These are phyloP conservation scores for Tychaedon coryphoeus DNA, from an alignment of 2,113 vertebrate genomes.

Conservation along the genomic window DNA sequence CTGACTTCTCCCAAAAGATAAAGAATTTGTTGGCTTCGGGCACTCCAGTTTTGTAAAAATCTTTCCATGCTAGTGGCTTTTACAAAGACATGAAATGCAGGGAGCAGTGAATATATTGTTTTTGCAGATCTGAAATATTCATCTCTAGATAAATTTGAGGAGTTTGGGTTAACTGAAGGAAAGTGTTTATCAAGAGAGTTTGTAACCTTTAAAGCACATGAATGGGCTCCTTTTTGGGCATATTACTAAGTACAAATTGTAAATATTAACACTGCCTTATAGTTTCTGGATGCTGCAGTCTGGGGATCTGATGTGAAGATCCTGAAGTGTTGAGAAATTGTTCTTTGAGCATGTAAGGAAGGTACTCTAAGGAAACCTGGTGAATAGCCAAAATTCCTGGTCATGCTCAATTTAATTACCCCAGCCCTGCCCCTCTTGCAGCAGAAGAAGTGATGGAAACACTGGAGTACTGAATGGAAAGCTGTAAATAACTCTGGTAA, in stretches of 20 bases:
- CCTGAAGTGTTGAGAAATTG: neutral
- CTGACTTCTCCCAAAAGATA: neutral
- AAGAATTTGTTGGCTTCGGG: neutral
- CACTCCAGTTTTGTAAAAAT: neutral
- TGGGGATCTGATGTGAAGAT: neutral
- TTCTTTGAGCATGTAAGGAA: neutral
- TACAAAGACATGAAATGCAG: neutral
- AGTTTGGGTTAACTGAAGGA: neutral
- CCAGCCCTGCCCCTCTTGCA: neutral
- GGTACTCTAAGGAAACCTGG: neutral
- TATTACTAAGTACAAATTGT: neutral
- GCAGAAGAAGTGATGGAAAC: neutral
- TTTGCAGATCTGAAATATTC: neutral
- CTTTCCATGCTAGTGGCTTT: neutral
- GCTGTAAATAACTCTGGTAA: neutral
- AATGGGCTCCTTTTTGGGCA: neutral
- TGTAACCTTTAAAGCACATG: neutral
- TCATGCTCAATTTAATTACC: neutral
- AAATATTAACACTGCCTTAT: neutral
- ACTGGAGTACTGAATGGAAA: neutral
- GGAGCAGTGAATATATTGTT: neutral
- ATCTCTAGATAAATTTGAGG: neutral
- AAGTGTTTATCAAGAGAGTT: neutral
- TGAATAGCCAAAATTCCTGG: neutral
- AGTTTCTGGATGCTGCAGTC: neutral